Conservation (phyloP, 2,888 invertebrate genomes). For the Sminthurides aquaticus region DNA sequence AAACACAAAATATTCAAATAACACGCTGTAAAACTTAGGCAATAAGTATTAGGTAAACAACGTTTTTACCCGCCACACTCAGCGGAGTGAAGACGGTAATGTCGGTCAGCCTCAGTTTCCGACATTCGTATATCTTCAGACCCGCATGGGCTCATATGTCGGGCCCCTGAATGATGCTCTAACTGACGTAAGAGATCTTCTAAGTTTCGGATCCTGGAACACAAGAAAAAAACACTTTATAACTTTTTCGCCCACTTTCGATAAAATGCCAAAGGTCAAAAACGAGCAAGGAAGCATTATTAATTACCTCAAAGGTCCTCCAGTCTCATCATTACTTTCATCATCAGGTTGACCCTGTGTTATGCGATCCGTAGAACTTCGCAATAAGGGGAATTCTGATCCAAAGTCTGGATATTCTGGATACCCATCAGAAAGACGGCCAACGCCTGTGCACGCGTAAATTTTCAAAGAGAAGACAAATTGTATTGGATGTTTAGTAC, state of each 20-base stretch:
- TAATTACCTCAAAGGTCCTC: slow-evolving; percentile 43
- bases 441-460: slow-evolving; percentile 28
- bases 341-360: slow-evolving; percentile 41
- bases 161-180: slow-evolving; percentile 65
- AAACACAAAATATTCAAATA: too few species aligned
- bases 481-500: too few species aligned
- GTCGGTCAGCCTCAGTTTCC: slow-evolving; percentile 80
- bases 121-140: slow-evolving; percentile 81
- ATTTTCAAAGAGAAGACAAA: too few species aligned
- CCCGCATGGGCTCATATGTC: slow-evolving; percentile 80
- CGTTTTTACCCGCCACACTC: slow-evolving; percentile 43
- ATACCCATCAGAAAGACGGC: slow-evolving; percentile 50
- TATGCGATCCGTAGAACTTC: slow-evolving; percentile 42
- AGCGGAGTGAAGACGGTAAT: slow-evolving; percentile 65
- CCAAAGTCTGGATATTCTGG: slow-evolving; percentile 45
- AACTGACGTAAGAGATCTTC: slow-evolving; percentile 83
- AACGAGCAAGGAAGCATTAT: too few species aligned
- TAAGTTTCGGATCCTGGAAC: slow-evolving; percentile 69
- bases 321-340: slow-evolving; percentile 41
- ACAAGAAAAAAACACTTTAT: too few species aligned
- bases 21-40: too few species aligned
- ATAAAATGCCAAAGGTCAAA: slow-evolving; percentile 1
- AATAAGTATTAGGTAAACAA: too few species aligned
- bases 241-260: too few species aligned
- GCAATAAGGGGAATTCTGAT: slow-evolving; percentile 42